Conservation (phyloP, 2,113 vertebrate genomes). For the Sapayoa aenigma region DNA sequence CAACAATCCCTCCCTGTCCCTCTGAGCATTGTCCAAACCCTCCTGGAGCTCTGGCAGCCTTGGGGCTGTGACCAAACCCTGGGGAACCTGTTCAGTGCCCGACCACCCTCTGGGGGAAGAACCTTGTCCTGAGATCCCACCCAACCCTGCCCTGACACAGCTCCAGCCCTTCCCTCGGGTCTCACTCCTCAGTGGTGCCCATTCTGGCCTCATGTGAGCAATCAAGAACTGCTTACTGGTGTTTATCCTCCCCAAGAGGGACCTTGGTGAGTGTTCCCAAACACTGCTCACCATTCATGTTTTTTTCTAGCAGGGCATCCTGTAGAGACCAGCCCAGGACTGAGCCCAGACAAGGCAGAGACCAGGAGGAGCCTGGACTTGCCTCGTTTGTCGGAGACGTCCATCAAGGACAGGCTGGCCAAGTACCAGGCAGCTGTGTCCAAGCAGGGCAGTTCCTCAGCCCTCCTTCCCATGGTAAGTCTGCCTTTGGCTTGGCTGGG, state of each 20-base stretch:
- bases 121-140: background rate
- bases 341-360: slow-evolving; percentile 69
- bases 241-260: background rate
- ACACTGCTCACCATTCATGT: background rate
- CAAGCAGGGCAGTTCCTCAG: slow-evolving; percentile 75
- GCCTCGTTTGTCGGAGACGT: slow-evolving; percentile 81
- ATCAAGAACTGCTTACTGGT: background rate
- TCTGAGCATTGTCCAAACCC: background rate
- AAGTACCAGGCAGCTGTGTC: slow-evolving; percentile 93
- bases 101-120: too few relatives aligned
- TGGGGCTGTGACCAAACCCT: too few relatives aligned
- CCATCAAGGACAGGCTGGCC: slow-evolving; percentile 91
- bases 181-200: background rate
- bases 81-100: too few relatives aligned
- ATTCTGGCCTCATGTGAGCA: background rate
- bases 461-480: slow-evolving; percentile 54
- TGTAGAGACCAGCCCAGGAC: slow-evolving; percentile 40
- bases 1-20: background rate
- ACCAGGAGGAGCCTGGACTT: slow-evolving; percentile 67
- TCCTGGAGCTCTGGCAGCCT: too few relatives aligned
- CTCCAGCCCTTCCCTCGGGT: background rate
- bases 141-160: background rate
- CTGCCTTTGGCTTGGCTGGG: background rate
- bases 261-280: background rate
- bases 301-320: slow-evolving; percentile 50